Percentiles rank a stretch among this genome's conserved stretches.
Evolutionary conservation across 2,888 invertebrate species (phyloP).

Genomic region (Capitulum mitella): DNA sequence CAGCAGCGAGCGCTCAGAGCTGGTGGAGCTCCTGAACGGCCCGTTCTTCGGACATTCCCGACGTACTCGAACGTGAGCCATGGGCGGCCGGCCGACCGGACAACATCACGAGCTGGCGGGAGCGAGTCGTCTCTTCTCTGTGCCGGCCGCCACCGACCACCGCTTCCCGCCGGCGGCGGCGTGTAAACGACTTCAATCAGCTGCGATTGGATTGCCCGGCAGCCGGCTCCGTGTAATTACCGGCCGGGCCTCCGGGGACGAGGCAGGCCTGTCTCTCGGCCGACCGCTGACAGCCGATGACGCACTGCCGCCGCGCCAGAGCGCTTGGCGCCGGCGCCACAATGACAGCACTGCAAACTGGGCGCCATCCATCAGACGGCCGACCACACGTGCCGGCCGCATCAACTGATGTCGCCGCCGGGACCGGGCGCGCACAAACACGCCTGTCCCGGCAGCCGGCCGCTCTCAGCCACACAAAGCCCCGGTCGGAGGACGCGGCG

Average conservation of each 20-base stretch:
- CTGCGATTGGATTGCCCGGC: neutral
- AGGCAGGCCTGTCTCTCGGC: too few species aligned
- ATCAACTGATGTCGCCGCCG: neutral
- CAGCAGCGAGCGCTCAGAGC: too few species aligned
- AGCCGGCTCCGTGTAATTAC: neutral
- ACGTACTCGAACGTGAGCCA: too few species aligned
- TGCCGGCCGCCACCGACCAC: too few species aligned
- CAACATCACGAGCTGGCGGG: too few species aligned
- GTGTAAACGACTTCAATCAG: neutral
- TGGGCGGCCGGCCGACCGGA: too few species aligned
- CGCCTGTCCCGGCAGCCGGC: neutral
- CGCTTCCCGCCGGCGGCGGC: neutral
- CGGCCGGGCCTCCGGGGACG: neutral
- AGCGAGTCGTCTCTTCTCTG: too few species aligned
- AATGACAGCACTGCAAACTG: neutral
- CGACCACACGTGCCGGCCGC: neutral
- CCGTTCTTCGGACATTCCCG: too few species aligned
- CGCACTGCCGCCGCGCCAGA: neutral
- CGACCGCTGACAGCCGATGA: neutral
- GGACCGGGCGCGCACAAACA: neutral
- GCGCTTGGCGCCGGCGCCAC: neutral
- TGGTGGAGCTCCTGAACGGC: too few species aligned
- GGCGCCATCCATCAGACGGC: neutral
- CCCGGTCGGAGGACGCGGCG: neutral
- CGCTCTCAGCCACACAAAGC: neutral